phyloP scores from a whole-genome alignment of 2,888 invertebrate species.

The Dermolepida albohirtum region DNA sequence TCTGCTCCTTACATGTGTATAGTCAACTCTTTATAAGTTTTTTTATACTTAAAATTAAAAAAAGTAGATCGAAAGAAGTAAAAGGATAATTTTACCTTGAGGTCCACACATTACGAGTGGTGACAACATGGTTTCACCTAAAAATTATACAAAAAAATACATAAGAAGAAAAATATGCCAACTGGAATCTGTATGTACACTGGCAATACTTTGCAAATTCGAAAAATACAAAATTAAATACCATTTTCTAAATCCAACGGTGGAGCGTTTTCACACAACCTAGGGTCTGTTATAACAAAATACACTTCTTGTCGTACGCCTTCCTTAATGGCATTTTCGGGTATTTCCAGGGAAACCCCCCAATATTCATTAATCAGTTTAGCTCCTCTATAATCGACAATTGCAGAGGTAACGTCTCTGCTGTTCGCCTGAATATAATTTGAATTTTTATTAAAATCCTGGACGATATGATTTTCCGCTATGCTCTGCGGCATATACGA shows the following conservation, averaged over 20 bases:
- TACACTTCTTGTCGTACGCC: constrained; percentile 91
- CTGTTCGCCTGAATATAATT: constrained; percentile 54
- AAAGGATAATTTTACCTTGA: constrained; percentile 73
- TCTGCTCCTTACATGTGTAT: too few relatives aligned
- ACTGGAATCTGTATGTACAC: constrained; percentile 54
- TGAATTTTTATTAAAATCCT: constrained; percentile 54
- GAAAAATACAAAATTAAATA: constrained; percentile 61
- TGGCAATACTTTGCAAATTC: constrained; percentile 47
- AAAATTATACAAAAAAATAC: constrained; percentile 37
- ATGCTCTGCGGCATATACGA: constrained; percentile 52
- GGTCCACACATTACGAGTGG: constrained; percentile 98
- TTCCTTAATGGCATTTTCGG: constrained; percentile 86
- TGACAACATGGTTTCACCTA: constrained; percentile 94
- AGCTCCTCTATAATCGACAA: constrained; percentile 84
- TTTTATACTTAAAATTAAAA: too few relatives aligned
- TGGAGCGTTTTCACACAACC: constrained; percentile 79
- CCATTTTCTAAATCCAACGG: constrained; percentile 93
- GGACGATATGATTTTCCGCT: constrained; percentile 52
- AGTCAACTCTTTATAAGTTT: too few relatives aligned
- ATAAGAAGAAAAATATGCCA: constrained; percentile 50
- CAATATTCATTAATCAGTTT: constrained; percentile 87
- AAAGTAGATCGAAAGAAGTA: background rate
- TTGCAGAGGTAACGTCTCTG: constrained; percentile 65
- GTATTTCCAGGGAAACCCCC: constrained; percentile 91
- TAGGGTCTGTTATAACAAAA: constrained; percentile 88